Evolutionary conservation across 2,888 invertebrate species (phyloP).

Genomic region (Trachelus troglodyta): DNA sequence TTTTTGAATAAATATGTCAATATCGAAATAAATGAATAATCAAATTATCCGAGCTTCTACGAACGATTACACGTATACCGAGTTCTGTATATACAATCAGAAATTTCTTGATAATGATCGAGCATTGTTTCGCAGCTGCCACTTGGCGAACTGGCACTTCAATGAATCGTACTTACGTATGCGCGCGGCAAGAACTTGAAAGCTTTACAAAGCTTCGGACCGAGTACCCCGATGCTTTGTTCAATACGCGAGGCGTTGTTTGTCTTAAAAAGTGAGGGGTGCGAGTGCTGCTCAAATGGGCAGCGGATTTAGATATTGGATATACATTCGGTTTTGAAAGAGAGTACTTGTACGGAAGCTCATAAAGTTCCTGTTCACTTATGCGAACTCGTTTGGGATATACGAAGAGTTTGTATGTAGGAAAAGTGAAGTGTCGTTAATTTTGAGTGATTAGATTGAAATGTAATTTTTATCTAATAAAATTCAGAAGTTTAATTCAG

Average conservation of each 20-base stretch:
- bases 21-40: not conserved
- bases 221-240: not conserved
- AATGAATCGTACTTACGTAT: constrained; percentile 6
- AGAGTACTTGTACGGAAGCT: constrained; percentile 1
- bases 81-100: not conserved
- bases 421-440: not conserved
- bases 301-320: constrained; percentile 56
- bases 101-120: constrained; percentile 15
- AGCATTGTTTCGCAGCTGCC: constrained; percentile 35
- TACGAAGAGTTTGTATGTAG: not conserved
- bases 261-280: constrained; percentile 46
- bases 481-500: not conserved
- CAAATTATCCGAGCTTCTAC: not conserved
- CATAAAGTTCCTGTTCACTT: not conserved
- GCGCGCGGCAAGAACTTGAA: not conserved
- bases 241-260: constrained; percentile 41
- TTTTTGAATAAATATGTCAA: not conserved
- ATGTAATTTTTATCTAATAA: not conserved
- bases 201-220: not conserved
- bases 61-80: not conserved
- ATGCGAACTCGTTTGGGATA: not conserved
- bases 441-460: not conserved
- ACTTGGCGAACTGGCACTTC: constrained; percentile 36
- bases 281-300: constrained; percentile 58
- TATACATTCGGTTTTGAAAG: constrained; percentile 40